A percentile compares a stretch with the other conserved stretches of the same genome.
Conservation (phyloP, 2,888 invertebrate species). For the Stenotaenia linearis region DNA sequence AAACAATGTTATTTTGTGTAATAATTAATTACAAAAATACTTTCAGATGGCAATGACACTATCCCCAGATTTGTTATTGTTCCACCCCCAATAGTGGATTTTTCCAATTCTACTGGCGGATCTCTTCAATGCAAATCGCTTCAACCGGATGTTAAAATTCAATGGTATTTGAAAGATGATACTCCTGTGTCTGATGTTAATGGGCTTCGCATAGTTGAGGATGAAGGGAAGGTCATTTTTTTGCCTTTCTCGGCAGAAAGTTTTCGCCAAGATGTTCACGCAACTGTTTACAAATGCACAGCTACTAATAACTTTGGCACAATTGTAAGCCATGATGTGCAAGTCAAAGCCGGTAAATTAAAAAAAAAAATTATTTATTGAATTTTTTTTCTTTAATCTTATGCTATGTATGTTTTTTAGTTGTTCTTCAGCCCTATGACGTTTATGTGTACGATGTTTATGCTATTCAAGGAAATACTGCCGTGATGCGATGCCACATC, state of each 20-base stretch:
- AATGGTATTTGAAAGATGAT: background rate
- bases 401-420: conserved; percentile 38
- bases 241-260: conserved; percentile 38
- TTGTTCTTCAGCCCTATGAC: conserved; percentile 45
- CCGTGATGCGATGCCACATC: conserved; percentile 64
- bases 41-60: background rate
- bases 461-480: conserved; percentile 49
- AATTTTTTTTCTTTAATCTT: background rate
- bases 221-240: conserved; percentile 37
- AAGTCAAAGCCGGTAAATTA: conserved; percentile 40
- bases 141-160: conserved; percentile 37
- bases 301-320: conserved; percentile 40
- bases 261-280: conserved; percentile 40
- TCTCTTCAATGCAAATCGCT: conserved; percentile 41
- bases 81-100: conserved; percentile 39
- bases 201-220: background rate
- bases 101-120: conserved; percentile 44
- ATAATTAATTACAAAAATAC: too few relatives aligned
- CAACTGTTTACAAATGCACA: conserved; percentile 40
- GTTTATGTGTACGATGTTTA: conserved; percentile 48
- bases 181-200: background rate
- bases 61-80: background rate
- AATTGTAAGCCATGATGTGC: conserved; percentile 40
- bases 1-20: background rate
- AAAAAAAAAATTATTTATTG: background rate